Evolutionary conservation across 1,140 invertebrate species (phyloP), one percentile per base, ranked within the genome.

Genomic region (Monomorium pharaonis): DNA sequence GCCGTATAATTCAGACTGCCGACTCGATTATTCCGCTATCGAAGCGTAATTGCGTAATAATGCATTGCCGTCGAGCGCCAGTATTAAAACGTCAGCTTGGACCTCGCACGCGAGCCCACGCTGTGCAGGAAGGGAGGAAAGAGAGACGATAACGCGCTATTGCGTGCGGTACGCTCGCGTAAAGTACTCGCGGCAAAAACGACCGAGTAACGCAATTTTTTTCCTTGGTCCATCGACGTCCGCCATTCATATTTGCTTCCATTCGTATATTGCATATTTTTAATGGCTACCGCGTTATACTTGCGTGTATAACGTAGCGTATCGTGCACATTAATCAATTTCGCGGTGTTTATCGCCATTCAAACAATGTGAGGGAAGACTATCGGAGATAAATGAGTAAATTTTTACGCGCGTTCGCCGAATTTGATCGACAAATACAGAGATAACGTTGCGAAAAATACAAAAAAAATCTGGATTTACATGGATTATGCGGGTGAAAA

Each of bases 31-130:
- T 86, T 54, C 54, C 54, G 47, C 84, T 74, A 86, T 88, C 62
- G 86, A 63, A 49, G 54, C 76, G 62, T 88, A 86, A 88, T 86
- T 88, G 84, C 44, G 56, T 76, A 83, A 86, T 83, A 86, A 86
- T 72, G 86, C 60, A 86, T 72, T 74, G 58, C 72, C 63, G 33
- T 77, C 37, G 58, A 27, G 47, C 69, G n/a, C 3, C 42, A n/a
- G 49, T 70, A 85, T 87, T 77, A 72, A 87, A 87, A 76, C 63
- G 72, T 67, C 44, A 56, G 54, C 63, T 21, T 33, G 24, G 10
- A 42, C 74, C 37, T 33, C 12, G 81, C 63, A 70, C 33, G 47
- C 86, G 81, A 85, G 21, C 44, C 37, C 49, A 63, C 7, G 24
- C 12, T 49, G 0, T 27, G 76, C 30, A 6, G 63, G 2, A 56